These are phyloP conservation scores for Anser cygnoides DNA, from an alignment of 2,113 vertebrate genomes.

Conservation along the genomic window DNA sequence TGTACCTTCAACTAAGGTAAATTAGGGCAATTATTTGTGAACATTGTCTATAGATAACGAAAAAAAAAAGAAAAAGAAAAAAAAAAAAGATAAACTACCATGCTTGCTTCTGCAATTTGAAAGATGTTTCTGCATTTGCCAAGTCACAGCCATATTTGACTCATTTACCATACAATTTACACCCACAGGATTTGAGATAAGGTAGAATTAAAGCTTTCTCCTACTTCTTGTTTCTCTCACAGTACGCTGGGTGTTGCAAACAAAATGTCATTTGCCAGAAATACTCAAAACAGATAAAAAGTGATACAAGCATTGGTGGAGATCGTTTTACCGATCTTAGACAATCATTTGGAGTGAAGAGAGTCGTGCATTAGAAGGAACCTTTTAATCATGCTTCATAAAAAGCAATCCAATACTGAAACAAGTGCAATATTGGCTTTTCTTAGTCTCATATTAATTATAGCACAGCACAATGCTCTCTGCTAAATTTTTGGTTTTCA, in stretches of 20 bases:
- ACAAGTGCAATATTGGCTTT: neutral
- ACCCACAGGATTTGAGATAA: neutral
- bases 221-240: conserved; percentile 12
- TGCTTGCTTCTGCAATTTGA: neutral
- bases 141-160: conserved; percentile 9
- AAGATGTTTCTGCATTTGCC: neutral
- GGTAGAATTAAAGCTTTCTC: conserved; percentile 7
- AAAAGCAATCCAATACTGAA: conserved; percentile 13
- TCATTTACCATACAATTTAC: conserved; percentile 22
- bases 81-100: neutral
- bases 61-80: neutral
- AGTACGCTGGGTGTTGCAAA: neutral
- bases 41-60: neutral
- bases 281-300: neutral
- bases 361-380: neutral
- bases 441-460: neutral
- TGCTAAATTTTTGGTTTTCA: neutral
- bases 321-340: neutral
- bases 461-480: neutral
- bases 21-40: neutral
- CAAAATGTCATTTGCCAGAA: neutral
- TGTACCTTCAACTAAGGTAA: neutral
- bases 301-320: neutral
- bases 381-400: neutral
- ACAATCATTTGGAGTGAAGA: neutral